phyloP scores from a whole-genome alignment of 2,113 vertebrate genomes.

The Ursus arctos region DNA sequence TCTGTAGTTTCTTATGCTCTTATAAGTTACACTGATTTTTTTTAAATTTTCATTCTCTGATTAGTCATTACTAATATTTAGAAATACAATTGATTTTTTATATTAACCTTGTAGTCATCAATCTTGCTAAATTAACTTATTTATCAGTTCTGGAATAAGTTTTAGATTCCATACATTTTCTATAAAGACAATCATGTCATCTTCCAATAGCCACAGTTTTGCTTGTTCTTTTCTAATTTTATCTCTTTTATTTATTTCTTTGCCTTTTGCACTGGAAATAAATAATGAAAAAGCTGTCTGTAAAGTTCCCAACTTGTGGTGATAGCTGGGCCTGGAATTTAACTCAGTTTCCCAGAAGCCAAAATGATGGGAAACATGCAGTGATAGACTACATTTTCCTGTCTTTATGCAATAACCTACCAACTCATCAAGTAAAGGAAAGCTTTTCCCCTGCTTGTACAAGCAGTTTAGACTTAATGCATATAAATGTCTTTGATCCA shows the following conservation, averaged over 20 bases:
- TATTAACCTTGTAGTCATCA: background rate
- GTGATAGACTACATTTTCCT: background rate
- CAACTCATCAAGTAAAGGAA: background rate
- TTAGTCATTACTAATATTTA: background rate
- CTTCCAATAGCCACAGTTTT: background rate
- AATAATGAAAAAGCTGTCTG: background rate
- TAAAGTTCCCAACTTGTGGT: background rate
- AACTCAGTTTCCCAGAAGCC: background rate
- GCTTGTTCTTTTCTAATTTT: background rate
- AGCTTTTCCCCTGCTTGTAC: background rate
- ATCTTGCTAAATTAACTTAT: background rate
- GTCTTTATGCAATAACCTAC: background rate
- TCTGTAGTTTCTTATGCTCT: background rate
- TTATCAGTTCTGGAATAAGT: background rate
- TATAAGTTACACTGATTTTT: background rate
- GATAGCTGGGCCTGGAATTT: background rate
- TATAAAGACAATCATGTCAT: background rate
- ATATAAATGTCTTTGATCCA: slow-evolving; percentile 21
- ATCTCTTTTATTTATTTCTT: background rate
- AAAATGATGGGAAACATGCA: background rate
- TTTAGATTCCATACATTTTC: background rate
- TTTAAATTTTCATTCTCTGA: background rate
- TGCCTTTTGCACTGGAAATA: slow-evolving; percentile 27
- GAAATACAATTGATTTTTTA: slow-evolving; percentile 1
- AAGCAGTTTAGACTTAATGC: background rate